Percentiles rank a stretch among this genome's conserved stretches.
Evolutionary conservation across 2,113 vertebrate genomes (phyloP).

Genomic region (Malurus elegans): DNA sequence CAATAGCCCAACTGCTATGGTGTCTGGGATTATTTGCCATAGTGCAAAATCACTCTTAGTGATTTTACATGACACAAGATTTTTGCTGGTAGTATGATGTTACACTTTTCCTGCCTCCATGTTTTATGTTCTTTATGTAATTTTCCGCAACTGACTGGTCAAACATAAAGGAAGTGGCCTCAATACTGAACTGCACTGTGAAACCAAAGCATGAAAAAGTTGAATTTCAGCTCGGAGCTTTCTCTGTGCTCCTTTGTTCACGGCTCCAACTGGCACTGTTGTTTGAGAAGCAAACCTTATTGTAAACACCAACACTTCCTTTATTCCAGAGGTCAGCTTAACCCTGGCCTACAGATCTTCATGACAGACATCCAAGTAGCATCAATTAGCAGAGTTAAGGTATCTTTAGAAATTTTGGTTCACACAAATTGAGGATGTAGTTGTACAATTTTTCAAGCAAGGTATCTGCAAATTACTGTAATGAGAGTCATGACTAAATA

Average conservation of each 20-base stretch:
- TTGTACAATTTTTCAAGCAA: neutral
- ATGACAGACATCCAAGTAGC: neutral
- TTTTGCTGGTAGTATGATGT: neutral
- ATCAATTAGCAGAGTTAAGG: neutral
- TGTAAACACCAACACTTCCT: neutral
- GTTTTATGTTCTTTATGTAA: neutral
- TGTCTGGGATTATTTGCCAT: neutral
- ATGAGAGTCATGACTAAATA: constrained; percentile 8
- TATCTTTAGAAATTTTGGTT: neutral
- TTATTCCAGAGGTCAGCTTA: neutral
- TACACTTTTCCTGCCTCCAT: neutral
- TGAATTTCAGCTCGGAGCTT: neutral
- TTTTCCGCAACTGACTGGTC: neutral
- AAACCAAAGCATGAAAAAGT: neutral
- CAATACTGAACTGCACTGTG: neutral
- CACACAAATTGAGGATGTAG: neutral
- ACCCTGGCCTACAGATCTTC: neutral
- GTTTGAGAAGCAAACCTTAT: neutral
- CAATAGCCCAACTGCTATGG: neutral
- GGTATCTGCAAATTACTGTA: neutral
- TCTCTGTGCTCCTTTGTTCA: neutral
- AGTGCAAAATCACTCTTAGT: neutral
- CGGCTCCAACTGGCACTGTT: neutral
- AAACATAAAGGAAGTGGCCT: neutral
- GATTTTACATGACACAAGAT: neutral